Evolutionary conservation across 1,140 invertebrate genomes (phyloP).

Genomic region (Conopomorpha cramerella): DNA sequence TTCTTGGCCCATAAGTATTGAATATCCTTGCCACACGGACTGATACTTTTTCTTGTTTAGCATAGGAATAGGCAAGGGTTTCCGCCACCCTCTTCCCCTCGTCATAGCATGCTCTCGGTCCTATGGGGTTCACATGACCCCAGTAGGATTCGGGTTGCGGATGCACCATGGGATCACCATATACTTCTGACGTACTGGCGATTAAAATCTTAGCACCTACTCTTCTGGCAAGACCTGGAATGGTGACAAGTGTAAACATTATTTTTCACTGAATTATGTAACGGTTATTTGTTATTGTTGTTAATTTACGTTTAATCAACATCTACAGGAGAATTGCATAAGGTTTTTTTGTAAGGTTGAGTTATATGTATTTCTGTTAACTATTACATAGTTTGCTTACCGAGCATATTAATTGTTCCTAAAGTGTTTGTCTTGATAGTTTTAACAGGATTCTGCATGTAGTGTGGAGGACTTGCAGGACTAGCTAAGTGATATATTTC

Average conservation of each 20-base stretch:
- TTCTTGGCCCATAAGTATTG: slow-evolving; percentile 99
- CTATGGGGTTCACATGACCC: slow-evolving; percentile 99
- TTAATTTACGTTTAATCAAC: no score
- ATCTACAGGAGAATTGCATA: no score
- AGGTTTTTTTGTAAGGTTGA: no score
- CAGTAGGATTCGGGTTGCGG: slow-evolving; percentile 96
- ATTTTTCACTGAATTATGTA: no score
- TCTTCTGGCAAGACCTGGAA: slow-evolving; percentile 89
- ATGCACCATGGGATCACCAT: slow-evolving; percentile 96
- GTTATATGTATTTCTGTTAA: no score
- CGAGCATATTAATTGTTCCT: slow-evolving; percentile 99
- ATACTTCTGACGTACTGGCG: slow-evolving; percentile 98
- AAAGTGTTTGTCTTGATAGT: slow-evolving; percentile 99
- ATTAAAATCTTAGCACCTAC: slow-evolving; percentile 93
- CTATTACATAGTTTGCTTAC: no score
- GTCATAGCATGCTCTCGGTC: slow-evolving; percentile 96
- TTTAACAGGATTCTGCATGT: slow-evolving; percentile 99
- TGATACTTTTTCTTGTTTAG: slow-evolving; percentile 93
- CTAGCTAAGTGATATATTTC: slow-evolving; percentile 99
- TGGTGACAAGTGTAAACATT: no score
- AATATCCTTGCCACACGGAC: slow-evolving; percentile 97
- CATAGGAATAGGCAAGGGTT: slow-evolving; percentile 95
- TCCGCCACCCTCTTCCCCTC: slow-evolving; percentile 98
- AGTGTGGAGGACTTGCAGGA: slow-evolving; percentile 98
- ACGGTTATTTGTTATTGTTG: background rate